Conservation (phyloP, 2,888 invertebrate species). For the Apocheima hispidaria region DNA sequence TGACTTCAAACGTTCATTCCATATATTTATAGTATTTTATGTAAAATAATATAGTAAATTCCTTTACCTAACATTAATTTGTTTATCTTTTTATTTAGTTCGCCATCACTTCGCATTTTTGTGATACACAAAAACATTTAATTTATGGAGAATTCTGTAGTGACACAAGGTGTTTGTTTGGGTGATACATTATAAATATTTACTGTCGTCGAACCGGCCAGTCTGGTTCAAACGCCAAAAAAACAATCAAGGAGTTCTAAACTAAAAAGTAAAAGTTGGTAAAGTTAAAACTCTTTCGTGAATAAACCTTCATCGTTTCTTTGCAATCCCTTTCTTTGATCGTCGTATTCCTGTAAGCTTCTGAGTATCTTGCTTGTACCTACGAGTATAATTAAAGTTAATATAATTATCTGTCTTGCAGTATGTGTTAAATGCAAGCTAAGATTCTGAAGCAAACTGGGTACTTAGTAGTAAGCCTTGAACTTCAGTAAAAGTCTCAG, state of each 20-base stretch:
- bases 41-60: neutral
- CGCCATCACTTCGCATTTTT: constrained; percentile 11
- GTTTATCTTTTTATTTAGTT: constrained; percentile 1
- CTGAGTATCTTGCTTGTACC: neutral
- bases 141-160: too few species aligned
- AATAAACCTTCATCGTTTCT: neutral
- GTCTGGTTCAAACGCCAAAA: constrained; percentile 10
- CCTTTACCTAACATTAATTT: neutral
- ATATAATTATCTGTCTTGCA: neutral
- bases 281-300: neutral
- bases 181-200: too few species aligned
- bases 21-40: neutral
- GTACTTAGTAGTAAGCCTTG: neutral
- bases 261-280: constrained; percentile 3
- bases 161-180: too few species aligned
- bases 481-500: neutral
- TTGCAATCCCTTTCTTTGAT: neutral
- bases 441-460: neutral
- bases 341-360: neutral
- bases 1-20: too few species aligned
- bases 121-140: too few species aligned
- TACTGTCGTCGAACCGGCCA: constrained; percentile 20
- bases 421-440: neutral
- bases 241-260: constrained; percentile 10
- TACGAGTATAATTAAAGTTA: too few species aligned